A percentile compares a stretch with the other conserved stretches of the same genome.
Conservation (phyloP, 2,113 vertebrate genomes). For the Tachysurus fulvidraco region DNA sequence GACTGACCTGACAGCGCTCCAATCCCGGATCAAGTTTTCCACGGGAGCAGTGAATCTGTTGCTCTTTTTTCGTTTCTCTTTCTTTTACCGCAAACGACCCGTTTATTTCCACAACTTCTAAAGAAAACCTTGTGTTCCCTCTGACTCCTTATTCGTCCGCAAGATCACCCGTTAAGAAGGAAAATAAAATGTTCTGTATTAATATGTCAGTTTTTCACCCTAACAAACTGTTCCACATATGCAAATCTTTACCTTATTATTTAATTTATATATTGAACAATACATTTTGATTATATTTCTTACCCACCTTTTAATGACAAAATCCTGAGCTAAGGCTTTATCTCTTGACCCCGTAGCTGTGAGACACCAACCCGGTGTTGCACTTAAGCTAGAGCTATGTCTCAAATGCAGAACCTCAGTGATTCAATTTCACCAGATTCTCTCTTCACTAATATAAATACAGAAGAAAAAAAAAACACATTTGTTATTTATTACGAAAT, state of each 20-base stretch:
- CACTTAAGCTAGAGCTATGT: neutral
- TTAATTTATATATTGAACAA: neutral
- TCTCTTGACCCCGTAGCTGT: neutral
- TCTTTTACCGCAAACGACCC: neutral
- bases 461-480: neutral
- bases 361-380: neutral
- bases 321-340: neutral
- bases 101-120: conserved; percentile 17
- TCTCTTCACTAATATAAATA: neutral
- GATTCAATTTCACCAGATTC: neutral
- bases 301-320: neutral
- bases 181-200: neutral
- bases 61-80: neutral
- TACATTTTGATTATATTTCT: neutral
- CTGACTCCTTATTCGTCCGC: neutral
- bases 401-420: neutral
- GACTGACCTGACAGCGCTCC: neutral
- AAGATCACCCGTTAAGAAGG: neutral
- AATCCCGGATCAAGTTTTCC: neutral
- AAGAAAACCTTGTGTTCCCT: neutral
- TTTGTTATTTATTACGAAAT: conserved; percentile 12
- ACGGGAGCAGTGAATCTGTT: neutral
- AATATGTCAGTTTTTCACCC: no score
- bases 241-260: neutral
- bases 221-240: neutral